A percentile compares a stretch with the other conserved stretches of the same genome.
phyloP scores from a whole-genome alignment of 2,797 vertebrate genomes.

The Siniperca obscura region DNA sequence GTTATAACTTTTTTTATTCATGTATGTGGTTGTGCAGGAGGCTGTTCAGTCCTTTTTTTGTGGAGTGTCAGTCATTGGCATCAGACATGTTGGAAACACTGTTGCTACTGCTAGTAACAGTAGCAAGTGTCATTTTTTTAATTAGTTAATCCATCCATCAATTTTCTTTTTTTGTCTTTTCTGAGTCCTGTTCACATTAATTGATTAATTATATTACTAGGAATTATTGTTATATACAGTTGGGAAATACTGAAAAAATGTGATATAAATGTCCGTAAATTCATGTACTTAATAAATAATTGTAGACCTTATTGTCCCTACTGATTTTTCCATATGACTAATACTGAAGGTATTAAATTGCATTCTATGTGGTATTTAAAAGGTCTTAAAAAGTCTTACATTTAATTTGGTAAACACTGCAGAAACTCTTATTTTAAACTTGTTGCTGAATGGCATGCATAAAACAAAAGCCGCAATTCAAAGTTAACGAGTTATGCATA shows the following conservation, averaged over 20 bases:
- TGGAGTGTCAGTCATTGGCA: neutral
- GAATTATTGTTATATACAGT: neutral
- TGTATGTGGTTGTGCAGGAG: neutral
- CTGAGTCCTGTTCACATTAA: neutral
- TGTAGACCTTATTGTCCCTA: no score
- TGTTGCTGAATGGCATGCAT: neutral
- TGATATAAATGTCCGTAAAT: neutral
- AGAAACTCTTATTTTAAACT: neutral
- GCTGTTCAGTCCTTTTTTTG: neutral
- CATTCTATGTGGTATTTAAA: neutral
- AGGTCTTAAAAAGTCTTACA: neutral
- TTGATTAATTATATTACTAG: neutral
- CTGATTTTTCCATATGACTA: neutral
- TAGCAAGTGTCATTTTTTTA: neutral
- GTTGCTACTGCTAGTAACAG: neutral
- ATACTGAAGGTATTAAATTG: neutral
- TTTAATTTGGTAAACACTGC: neutral
- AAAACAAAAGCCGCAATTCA: conserved; percentile 6
- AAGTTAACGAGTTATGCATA: neutral
- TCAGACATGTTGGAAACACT: neutral
- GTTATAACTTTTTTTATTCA: neutral
- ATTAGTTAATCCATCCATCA: neutral
- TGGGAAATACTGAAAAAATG: neutral
- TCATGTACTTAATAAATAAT: neutral
- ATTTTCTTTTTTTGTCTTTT: neutral